phyloP scores from a whole-genome alignment of 2,797 vertebrate species.

The Hyperoplus lanceolatus region DNA sequence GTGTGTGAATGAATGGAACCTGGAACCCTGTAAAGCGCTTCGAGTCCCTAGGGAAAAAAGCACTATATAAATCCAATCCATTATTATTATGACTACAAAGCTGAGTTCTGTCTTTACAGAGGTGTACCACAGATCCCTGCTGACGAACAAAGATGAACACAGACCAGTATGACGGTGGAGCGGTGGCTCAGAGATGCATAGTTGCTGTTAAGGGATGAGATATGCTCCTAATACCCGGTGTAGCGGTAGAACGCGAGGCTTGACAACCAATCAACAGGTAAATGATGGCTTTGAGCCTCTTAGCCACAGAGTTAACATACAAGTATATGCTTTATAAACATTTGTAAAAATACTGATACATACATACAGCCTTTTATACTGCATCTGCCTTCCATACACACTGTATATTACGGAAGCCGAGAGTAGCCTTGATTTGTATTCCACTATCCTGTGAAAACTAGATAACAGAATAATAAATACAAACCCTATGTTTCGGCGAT shows the following conservation, averaged over 20 bases:
- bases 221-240: neutral
- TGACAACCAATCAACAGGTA: neutral
- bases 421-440: no score
- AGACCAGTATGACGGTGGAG: neutral
- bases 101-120: neutral
- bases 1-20: no score
- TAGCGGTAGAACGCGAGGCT: neutral
- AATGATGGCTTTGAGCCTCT: neutral
- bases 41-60: no score
- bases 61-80: neutral
- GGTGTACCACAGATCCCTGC: conserved; percentile 27
- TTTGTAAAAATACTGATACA: neutral
- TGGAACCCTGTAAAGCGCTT: no score
- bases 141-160: conserved; percentile 35
- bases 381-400: neutral
- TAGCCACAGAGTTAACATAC: neutral
- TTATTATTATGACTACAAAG: neutral
- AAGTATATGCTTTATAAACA: neutral
- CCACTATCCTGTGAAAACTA: no score
- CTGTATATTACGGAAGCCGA: no score
- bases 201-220: conserved; percentile 2
- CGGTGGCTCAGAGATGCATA: conserved; percentile 9
- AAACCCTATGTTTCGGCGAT: no score
- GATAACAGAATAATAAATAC: no score
- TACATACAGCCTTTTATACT: neutral